Percentiles rank a stretch among this genome's conserved stretches.
Evolutionary conservation across 2,888 invertebrate genomes (phyloP).

Genomic region (Xestia sexstrigata): DNA sequence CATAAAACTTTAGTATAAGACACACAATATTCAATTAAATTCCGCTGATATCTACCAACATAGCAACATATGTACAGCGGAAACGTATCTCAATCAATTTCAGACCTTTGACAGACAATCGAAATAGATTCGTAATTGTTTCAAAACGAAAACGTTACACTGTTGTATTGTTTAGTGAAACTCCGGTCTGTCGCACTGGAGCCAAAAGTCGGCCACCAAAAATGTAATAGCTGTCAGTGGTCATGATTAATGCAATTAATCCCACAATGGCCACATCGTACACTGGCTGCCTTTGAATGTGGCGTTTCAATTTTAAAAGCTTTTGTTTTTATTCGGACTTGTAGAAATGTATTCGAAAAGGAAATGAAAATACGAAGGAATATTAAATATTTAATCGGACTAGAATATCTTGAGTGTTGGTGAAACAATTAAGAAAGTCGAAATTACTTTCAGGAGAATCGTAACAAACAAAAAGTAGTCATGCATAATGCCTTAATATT

Average conservation of each 20-base stretch:
- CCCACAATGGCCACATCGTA: constrained; percentile 86
- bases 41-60: not conserved
- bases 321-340: constrained; percentile 51
- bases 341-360: constrained; percentile 14
- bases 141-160: constrained; percentile 75
- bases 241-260: constrained; percentile 90
- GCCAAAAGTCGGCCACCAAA: constrained; percentile 90
- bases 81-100: constrained; percentile 66
- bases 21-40: not conserved
- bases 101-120: constrained; percentile 67
- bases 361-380: constrained; percentile 5
- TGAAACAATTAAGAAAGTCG: constrained; percentile 4
- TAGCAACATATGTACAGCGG: constrained; percentile 1
- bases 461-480: not conserved
- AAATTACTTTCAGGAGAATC: not conserved
- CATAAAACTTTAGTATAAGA: not conserved
- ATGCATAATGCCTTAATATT: not conserved
- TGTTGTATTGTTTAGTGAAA: constrained; percentile 83
- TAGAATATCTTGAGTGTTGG: not conserved
- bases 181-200: constrained; percentile 79
- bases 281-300: constrained; percentile 74
- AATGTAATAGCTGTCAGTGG: constrained; percentile 90
- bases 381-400: constrained; percentile 1
- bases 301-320: constrained; percentile 52
- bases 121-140: constrained; percentile 72